Base-by-base conservation (phyloP, 2,888 invertebrate species). In the Agonopterix heracliana region DNA sequence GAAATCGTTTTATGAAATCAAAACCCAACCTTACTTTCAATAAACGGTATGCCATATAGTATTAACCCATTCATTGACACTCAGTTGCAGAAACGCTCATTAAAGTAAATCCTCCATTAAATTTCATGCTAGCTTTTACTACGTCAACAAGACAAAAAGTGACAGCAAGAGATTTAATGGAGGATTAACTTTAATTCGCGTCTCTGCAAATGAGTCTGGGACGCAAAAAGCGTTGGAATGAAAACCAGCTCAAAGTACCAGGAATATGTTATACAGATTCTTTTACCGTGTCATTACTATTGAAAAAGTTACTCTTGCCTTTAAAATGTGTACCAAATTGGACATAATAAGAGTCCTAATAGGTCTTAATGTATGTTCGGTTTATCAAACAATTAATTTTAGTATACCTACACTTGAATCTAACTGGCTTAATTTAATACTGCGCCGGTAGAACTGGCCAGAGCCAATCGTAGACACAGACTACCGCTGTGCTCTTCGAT, bases 401-500 rank as follows among this genome's bases (percentile, higher is more conserved):
- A 26, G 7, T 26, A 26, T 26, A 26, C 17, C 17, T 17, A 17
- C 17, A 17, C 26, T 26, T 26, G 26, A 26, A 26, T 26, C 26
- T 26, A 26, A 26, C 26, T 26, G 26, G 26, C 26, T 26, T 26
- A 26, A 26, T 26, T 26, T 26, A 26, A 26, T 26, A 26, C 26
- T 26, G 26, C 3, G 26, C 26, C 26, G 7, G 26, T 26, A 26
- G 26, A 26, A 26, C 26, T 26, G 49, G 44, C 49, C 44, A 42
- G 45, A 40, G 40, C 4, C 3, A 40, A n/a, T 14, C 14, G 45
- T 11, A 13, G 46, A 43, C 49, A 49, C 34, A 49, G 47, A 35
- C 45, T 54, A 53, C 46, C 52, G 49, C 48, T 61, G 57, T 58
- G 50, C 47, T 61, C 57, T 57, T 55, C 53, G 56, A 61, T 64